Conservation (phyloP, 2,888 invertebrate species). For the Sarcophaga caerulescens region DNA sequence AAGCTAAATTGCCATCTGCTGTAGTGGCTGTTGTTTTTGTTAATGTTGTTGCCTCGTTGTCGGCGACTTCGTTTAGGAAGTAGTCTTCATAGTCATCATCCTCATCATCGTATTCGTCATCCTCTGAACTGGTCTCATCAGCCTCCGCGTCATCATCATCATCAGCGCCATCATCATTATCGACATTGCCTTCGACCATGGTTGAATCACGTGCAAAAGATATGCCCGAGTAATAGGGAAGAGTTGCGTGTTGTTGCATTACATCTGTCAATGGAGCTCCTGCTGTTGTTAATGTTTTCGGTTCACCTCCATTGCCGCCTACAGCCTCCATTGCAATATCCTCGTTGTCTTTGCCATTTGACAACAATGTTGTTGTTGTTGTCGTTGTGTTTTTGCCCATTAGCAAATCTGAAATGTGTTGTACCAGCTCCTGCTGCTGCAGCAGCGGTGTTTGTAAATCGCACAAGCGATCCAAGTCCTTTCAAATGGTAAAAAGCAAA, state of each 20-base stretch:
- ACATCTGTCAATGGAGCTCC: slow-evolving; percentile 53
- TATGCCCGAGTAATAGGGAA: slow-evolving; percentile 75
- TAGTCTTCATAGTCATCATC: slow-evolving; percentile 63
- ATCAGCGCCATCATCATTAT: slow-evolving; percentile 67
- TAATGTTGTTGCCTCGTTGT: slow-evolving; percentile 44
- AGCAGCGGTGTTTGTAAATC: slow-evolving; percentile 74
- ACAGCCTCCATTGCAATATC: slow-evolving; percentile 10
- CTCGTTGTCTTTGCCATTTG: slow-evolving; percentile 44
- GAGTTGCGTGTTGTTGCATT: slow-evolving; percentile 72
- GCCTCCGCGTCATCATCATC: slow-evolving; percentile 48
- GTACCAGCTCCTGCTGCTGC: slow-evolving; percentile 75
- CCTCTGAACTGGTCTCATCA: slow-evolving; percentile 53
- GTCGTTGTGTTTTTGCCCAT: slow-evolving; percentile 56
- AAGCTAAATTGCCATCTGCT: slow-evolving; percentile 50
- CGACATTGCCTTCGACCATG: slow-evolving; percentile 35
- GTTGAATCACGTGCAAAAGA: slow-evolving; percentile 74
- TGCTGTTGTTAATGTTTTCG: slow-evolving; percentile 25
- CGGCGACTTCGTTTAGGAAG: slow-evolving; percentile 42
- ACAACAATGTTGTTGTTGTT: slow-evolving; percentile 29
- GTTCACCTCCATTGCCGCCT: slow-evolving; percentile 65
- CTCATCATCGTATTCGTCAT: slow-evolving; percentile 51
- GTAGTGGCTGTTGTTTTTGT: slow-evolving; percentile 25
- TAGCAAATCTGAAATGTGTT: slow-evolving; percentile 73
- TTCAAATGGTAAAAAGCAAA: background rate
- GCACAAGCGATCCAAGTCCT: slow-evolving; percentile 79